Conservation (phyloP, 2,797 vertebrate species). For the Neomorphus geoffroyi region DNA sequence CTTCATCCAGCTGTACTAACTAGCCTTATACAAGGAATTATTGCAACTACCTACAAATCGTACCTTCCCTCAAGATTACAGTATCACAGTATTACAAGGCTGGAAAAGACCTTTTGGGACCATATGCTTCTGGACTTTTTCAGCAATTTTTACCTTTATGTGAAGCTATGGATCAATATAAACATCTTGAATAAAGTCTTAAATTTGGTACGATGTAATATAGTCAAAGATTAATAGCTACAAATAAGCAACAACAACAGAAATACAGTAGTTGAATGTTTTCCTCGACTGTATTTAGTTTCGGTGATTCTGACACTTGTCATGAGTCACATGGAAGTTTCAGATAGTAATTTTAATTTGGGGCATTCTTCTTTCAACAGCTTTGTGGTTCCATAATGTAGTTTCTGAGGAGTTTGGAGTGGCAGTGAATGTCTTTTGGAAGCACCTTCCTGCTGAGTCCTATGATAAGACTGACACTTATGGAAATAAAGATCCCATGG, state of each 20-base stretch:
- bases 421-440: slow-evolving; percentile 95
- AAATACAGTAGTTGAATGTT: slow-evolving; percentile 16
- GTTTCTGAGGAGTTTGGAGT: slow-evolving; percentile 91
- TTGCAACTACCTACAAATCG: background rate
- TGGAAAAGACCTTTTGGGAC: no score
- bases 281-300: slow-evolving; percentile 42
- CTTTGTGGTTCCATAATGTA: slow-evolving; percentile 97
- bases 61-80: background rate
- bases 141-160: background rate
- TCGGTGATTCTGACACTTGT: slow-evolving; percentile 33
- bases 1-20: background rate
- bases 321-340: slow-evolving; percentile 15
- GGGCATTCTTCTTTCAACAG: slow-evolving; percentile 72
- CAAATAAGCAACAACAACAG: background rate
- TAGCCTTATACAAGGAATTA: background rate
- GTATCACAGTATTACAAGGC: no score
- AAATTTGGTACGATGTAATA: background rate
- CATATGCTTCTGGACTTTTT: background rate
- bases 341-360: slow-evolving; percentile 50
- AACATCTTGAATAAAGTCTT: background rate
- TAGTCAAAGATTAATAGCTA: background rate
- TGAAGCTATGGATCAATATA: background rate
- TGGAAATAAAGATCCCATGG: slow-evolving; percentile 91
- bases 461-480: slow-evolving; percentile 94
- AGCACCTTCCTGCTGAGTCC: slow-evolving; percentile 84